Evolutionary conservation across 2,113 vertebrate species (phyloP), one percentile per base, ranked within the genome.

Genomic region (Esox niger): DNA sequence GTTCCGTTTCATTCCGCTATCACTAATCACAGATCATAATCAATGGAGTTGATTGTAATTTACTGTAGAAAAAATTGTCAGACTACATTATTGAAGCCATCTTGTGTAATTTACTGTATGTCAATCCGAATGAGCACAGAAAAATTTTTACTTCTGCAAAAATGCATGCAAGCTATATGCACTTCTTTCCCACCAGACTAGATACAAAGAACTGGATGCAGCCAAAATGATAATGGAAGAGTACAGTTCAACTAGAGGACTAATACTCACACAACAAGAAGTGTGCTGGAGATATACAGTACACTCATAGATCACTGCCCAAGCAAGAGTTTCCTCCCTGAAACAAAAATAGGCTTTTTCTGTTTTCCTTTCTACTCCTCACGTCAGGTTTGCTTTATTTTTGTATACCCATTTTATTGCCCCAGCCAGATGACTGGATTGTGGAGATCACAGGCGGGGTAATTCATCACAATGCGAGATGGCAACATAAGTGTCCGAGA

Each of bases 401-500:
- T 13, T 46, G 66, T 62, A 25, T 33, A 47, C 15, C 49, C 20
- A 52, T 68, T 76, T 79, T 52, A 73, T 69, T 70, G 63, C 67
- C 38, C 60, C 68, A 59, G 75, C 33, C 27, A 66, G 10, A 71
- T 69, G 70, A 74, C 71, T 73, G 61, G 65, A 74, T 68, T 75
- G 32, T 74, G 67, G 55, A 68, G 62, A 71, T 78, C 57, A 66
- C 46, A 69, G 27, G 58, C 9, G 33, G 76, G 57, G 71, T 74
- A 72, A 77, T 75, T 79, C 58, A 77, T 61, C 64, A 73, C 17
- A 62, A 61, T 74, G 63, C 47, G 43, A 57, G 58, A 74, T 38
- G 70, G 62, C 74, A 70, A 69, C 60, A 64, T 74, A 77, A 82
- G 74, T 81, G 74, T 76, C 35, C 35, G 69, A 73, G 75, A 76